These are phyloP conservation scores for Synergus gifuensis DNA, from an alignment of 2,888 invertebrate genomes.

Conservation along the genomic window DNA sequence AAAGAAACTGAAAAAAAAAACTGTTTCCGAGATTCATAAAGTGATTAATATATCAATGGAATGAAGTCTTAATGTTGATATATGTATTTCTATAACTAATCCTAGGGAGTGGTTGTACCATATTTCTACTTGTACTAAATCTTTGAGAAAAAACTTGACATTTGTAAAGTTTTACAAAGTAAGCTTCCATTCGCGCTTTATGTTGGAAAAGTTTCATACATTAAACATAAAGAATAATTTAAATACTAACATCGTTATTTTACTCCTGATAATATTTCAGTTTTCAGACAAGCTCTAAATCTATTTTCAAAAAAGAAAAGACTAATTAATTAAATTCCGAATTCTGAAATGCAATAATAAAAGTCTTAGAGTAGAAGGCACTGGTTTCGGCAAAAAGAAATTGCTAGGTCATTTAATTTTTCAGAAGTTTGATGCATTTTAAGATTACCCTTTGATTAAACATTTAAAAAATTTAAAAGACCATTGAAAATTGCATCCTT, in stretches of 20 bases:
- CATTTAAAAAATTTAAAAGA: neutral
- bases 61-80: neutral
- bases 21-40: neutral
- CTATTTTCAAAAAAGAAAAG: neutral
- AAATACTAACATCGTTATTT: neutral
- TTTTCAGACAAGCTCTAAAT: neutral
- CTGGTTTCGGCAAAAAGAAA: neutral
- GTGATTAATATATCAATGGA: neutral
- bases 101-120: constrained; percentile 22
- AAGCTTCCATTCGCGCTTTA: neutral
- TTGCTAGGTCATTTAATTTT: neutral
- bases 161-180: neutral
- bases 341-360: neutral
- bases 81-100: neutral
- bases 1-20: neutral
- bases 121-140: constrained; percentile 29
- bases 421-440: neutral
- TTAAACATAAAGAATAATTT: neutral
- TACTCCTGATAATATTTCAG: neutral
- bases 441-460: neutral
- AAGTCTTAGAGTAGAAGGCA: neutral
- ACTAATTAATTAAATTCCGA: neutral
- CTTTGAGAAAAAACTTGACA: constrained; percentile 15
- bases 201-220: neutral
- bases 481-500: neutral